Evolutionary conservation across 2,888 invertebrate species (phyloP), one percentile per base, ranked within the genome.

Genomic region (Acrobasis consociella): DNA sequence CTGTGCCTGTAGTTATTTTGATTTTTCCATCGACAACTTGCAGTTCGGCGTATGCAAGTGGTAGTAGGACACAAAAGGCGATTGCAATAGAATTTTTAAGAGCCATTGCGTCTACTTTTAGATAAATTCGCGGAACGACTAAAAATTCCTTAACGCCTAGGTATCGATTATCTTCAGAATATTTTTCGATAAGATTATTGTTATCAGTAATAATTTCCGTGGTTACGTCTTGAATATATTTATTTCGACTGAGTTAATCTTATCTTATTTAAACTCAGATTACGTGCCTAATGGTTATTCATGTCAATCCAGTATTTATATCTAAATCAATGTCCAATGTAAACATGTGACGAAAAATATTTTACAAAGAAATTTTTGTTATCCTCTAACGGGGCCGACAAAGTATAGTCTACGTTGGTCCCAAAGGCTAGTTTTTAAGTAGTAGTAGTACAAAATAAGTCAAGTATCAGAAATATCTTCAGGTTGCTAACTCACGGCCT

Each of bases 1-100:
- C 81, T 2, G 86, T 86, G 1, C 82, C 87, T 1, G 81, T 65
- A 0, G 78, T 79, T 15, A 91, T 74, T 66, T 87, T 87, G n/a
- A 91, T 81, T 63, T 67, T 85, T 38, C 89, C 89, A 64, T 89
- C 75, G 5, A 82, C 76, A 8, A 76, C 71, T 72, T 86, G 74
- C 17, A 56, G 17, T 13, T 56, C 17, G 22, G 56, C 42, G 2
- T 56, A 15, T n/a, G 56, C 42, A 11, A 56, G 13, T 17, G 56
- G 13, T 56, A 56, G 42, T 8, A 56, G 8, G 11, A 56, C 22
- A 13, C 56, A 56, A 42, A 42, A 5, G n/a, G 13, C 13, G 11
- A 42, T 10, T 1, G 13, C n/a, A 42, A 56, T 13, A 9, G 13
- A 11, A 46, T 17, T 56, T 22, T 42, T 56, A 13, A 42, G 22